These are phyloP conservation scores for Apodemia zela DNA, from an alignment of 2,888 invertebrate species.

Conservation along the genomic window DNA sequence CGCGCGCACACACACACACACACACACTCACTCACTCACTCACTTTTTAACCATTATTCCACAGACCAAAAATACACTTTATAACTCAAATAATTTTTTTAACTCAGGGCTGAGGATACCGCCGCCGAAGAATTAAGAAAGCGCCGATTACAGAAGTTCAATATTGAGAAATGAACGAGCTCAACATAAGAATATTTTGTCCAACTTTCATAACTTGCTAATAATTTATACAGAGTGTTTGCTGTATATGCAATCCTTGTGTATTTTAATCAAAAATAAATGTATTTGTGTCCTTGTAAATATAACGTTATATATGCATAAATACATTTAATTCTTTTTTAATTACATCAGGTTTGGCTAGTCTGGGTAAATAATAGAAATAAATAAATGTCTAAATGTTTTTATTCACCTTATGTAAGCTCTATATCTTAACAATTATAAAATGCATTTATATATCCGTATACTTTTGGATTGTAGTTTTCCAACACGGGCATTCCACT, in stretches of 20 bases:
- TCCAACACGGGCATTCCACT: constrained; percentile 83
- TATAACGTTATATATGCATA: constrained; percentile 75
- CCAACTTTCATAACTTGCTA: constrained; percentile 60
- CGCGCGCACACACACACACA: too few relatives aligned
- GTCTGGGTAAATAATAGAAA: constrained; percentile 27
- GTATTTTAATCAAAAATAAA: constrained; percentile 66
- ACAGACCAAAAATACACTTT: background rate
- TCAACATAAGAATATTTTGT: constrained; percentile 44
- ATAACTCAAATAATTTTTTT: background rate
- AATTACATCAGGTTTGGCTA: constrained; percentile 26
- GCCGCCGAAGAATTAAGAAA: constrained; percentile 86
- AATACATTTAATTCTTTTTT: constrained; percentile 59
- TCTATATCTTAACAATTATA: constrained; percentile 82
- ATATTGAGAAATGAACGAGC: constrained; percentile 65
- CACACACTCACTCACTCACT: too few relatives aligned
- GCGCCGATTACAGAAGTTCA: constrained; percentile 88
- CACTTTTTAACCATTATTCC: too few relatives aligned
- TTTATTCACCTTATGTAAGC: constrained; percentile 28
- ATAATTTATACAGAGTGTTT: constrained; percentile 74
- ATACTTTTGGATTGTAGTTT: constrained; percentile 89
- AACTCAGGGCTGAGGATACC: constrained; percentile 61
- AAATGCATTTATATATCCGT: constrained; percentile 88
- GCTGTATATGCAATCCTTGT: constrained; percentile 69
- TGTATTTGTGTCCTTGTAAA: constrained; percentile 80
- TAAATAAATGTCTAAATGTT: constrained; percentile 25